Base-by-base conservation (phyloP, 2,797 vertebrate species). In the Ibycter americanus region DNA sequence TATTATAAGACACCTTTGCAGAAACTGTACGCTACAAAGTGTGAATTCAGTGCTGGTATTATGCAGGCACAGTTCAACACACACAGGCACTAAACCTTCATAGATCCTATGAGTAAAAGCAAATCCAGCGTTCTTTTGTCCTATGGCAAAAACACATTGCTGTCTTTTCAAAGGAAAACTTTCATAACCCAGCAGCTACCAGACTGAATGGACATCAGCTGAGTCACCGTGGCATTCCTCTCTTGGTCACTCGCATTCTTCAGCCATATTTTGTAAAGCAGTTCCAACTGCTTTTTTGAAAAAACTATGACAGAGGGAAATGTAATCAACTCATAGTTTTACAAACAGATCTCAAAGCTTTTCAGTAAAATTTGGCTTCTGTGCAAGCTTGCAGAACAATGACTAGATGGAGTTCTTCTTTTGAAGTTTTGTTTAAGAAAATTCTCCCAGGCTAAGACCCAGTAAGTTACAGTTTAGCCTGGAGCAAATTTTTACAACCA, bases 401-500 rank as follows among this genome's bases (percentile, higher is more conserved):
- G 90, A 85, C 74, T 95, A 97, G 96, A 97, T 93, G 91, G 85
- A 97, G 90, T 89, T 96, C 90, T 95, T 96, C 96, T 96, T 96
- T 97, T 96, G 95, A 96, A 93, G 93, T 95, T 90, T 91, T 90
- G 84, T 86, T 95, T 87, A 96, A 96, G 96, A 97, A 97, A 95
- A 96, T 98, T 96, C 97, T 98, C 97, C 88, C 95, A 97, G 97
- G 97, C 97, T 97, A 98, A 97, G 96, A 97, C 87, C 84, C 79
- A 74, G 92, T 97, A 91, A 98, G 97, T 96, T 83, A 97, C 97
- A 96, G 94, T 97, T 97, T 97, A 97, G 98, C 98, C 98, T 95
- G 65, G 77, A 97, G 98, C 97, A 96, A 92, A 94, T 97, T 98
- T 98, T 98, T 98, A 98, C 97, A 98, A 96, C 97, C 97, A 91